phyloP scores from a whole-genome alignment of 2,113 vertebrate genomes.

The Papio anubis region DNA sequence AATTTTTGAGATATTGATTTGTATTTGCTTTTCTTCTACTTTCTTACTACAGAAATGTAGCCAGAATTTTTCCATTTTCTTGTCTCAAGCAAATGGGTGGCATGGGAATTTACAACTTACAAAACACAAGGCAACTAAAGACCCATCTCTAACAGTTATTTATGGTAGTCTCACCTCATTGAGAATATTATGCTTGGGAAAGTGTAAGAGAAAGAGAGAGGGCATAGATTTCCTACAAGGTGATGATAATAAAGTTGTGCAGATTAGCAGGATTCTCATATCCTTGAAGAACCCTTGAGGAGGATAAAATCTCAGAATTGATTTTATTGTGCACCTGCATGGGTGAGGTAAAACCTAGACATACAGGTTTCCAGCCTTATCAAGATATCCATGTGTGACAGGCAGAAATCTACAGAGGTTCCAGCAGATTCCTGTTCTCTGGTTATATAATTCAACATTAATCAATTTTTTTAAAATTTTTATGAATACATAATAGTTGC shows the following conservation, averaged over 20 bases:
- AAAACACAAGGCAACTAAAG: not conserved
- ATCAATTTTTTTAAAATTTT: not conserved
- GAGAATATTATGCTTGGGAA: not conserved
- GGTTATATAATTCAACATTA: not conserved
- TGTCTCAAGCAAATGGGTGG: not conserved
- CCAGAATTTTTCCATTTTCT: not conserved
- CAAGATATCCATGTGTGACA: not conserved
- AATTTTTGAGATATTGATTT: not conserved
- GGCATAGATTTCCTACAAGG: not conserved
- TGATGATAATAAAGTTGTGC: not conserved
- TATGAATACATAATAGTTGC: not conserved
- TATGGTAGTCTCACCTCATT: not conserved
- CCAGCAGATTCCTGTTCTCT: not conserved
- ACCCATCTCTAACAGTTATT: not conserved
- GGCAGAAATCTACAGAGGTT: not conserved
- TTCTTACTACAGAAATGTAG: not conserved
- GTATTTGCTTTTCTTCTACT: not conserved
- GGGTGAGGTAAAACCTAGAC: not conserved
- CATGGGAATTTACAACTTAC: not conserved
- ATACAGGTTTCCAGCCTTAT: not conserved
- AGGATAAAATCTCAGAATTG: not conserved
- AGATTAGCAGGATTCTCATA: not conserved
- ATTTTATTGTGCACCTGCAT: not conserved
- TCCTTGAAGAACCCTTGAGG: not conserved
- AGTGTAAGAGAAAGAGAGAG: not conserved